Evolutionary conservation across 2,888 invertebrate genomes (phyloP), one percentile per base, ranked within the genome.

Genomic region (Temnothorax rugatulus): DNA sequence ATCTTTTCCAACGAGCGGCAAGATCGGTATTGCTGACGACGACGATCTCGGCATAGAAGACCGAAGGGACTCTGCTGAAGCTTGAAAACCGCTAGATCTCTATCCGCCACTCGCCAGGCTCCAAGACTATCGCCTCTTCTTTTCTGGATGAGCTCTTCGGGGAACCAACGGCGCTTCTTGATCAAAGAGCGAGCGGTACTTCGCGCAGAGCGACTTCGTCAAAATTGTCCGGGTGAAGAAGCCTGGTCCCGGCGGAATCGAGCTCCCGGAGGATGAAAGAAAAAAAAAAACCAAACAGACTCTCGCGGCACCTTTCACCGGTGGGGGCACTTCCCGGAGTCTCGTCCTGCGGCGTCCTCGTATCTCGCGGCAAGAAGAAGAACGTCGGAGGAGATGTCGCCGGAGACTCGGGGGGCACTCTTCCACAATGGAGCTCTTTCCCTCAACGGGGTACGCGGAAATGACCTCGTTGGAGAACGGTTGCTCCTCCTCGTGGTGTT

Each of bases 401-500:
- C 15, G 34, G 7, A 47, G 25, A 29, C n/a, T 29, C 3, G 25
- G 4, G 34, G 29, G 13, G 34, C 3, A n/a, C 47, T n/a, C 50
- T 50, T n/a, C 61, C 29, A 34, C n/a, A 4, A 21, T 18, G 21
- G 34, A 11, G 29, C 9, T 13, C n/a, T 59, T 38, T 61, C 7
- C 13, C 50, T 61, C 71, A 15, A 25, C 29, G 18, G 25, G 15
- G 21, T 64, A 71, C 68, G 74, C 59, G 64, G 59, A 69, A 64
- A 50, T 63, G 81, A 68, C 41, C 77, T 61, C 59, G 81, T 44
- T 77, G 82, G 75, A 79, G 75, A 77, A 63, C 71, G 82, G 8
- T 11, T 50, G 44, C 38, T 83, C 87, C 90, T 89, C 89, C 89
- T 89, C 89, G 89, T 88, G 89, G 87, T 85, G 50, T 73, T 66